Evolutionary conservation across 2,113 vertebrate genomes (phyloP).

Genomic region (Charadrius vociferus): DNA sequence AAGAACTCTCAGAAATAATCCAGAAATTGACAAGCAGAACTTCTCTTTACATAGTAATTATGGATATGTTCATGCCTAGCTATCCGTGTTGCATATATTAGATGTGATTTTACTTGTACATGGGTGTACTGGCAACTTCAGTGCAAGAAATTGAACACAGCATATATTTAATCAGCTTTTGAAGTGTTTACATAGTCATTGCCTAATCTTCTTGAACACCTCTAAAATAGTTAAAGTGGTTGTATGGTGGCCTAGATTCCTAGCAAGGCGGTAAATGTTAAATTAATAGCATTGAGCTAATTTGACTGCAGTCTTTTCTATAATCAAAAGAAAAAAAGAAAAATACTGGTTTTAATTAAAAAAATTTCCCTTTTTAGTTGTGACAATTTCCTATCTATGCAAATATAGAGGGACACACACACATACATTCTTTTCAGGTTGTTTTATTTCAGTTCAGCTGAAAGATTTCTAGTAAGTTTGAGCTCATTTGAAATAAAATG

Average conservation of each 20-base stretch:
- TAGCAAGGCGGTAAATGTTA: not conserved
- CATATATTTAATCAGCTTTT: not conserved
- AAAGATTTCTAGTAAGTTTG: not conserved
- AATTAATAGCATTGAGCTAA: not conserved
- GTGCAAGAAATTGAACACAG: not conserved
- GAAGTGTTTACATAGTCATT: not conserved
- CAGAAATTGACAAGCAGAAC: not conserved
- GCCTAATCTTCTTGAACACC: not conserved
- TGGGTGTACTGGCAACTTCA: not conserved
- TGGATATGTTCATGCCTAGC: not conserved
- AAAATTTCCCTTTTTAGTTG: not conserved
- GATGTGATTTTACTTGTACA: not conserved
- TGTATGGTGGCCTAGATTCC: not conserved
- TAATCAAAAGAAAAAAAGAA: not conserved
- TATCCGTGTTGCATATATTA: not conserved
- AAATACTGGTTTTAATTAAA: not conserved
- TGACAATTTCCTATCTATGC: not conserved
- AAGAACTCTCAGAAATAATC: not conserved
- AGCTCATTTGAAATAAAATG: not conserved
- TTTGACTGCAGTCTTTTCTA: not conserved
- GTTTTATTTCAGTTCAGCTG: not conserved
- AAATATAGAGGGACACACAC: not conserved
- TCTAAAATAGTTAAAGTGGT: not conserved
- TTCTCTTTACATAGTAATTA: not conserved
- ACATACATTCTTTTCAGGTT: not conserved